phyloP scores from a whole-genome alignment of 2,797 vertebrate species.

The Anolis apletophallus region DNA sequence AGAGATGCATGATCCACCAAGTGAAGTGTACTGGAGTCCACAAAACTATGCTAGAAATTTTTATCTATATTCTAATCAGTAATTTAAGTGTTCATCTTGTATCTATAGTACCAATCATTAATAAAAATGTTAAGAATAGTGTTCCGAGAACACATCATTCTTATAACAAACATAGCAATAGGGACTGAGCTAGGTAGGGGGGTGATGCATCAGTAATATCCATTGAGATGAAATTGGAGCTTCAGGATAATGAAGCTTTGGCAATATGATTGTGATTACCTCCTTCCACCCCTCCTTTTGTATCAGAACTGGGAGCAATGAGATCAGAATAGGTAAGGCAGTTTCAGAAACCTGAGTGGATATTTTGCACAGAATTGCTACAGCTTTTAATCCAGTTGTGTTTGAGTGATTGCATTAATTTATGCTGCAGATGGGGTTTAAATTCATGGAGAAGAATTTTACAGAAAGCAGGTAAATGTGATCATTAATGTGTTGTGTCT shows the following conservation, averaged over 20 bases:
- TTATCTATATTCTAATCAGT: neutral
- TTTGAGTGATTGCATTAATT: constrained; percentile 3
- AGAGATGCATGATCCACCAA: too few relatives aligned
- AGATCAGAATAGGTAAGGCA: neutral
- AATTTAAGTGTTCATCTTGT: neutral
- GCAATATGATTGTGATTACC: neutral
- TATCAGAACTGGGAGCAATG: neutral
- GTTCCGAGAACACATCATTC: neutral
- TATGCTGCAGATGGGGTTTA: constrained; percentile 33
- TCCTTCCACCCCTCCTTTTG: neutral
- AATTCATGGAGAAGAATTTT: neutral
- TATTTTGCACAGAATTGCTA: neutral
- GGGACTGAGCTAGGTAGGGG: neutral
- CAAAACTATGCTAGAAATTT: neutral
- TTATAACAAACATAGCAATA: neutral
- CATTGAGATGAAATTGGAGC: neutral
- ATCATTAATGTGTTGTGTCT: constrained; percentile 15
- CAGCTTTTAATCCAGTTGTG: constrained; percentile 9
- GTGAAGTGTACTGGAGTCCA: too few relatives aligned
- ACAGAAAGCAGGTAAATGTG: constrained; percentile 13
- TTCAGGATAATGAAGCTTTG: neutral
- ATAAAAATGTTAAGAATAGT: neutral
- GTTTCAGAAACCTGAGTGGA: neutral
- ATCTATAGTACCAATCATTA: neutral
- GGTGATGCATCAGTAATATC: neutral